Conservation (phyloP, 2,797 vertebrate genomes). For the Hippopotamyrus pictus region DNA sequence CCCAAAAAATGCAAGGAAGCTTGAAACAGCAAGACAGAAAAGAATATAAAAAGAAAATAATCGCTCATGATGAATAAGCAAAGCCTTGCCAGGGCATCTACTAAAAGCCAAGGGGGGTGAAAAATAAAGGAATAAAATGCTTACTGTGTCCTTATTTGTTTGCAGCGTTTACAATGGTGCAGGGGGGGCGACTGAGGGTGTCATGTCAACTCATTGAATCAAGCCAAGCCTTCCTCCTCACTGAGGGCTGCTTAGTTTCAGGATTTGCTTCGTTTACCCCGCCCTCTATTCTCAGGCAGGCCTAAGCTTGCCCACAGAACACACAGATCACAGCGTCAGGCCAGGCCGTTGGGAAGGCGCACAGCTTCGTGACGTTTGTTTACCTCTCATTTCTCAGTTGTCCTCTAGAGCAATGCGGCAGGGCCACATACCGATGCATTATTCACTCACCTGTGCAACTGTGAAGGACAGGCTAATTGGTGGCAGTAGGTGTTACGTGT, state of each 20-base stretch:
- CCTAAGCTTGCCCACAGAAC: conserved; percentile 14
- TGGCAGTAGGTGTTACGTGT: not conserved
- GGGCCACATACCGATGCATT: not conserved
- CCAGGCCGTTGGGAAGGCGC: not conserved
- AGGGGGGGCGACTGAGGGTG: not conserved
- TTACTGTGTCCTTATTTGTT: conserved; percentile 26
- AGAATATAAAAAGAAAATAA: conserved; percentile 6
- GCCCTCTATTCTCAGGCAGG: conserved; percentile 26
- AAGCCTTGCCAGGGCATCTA: not conserved
- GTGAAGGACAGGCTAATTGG: conserved; percentile 1
- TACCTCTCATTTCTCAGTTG: conserved; percentile 1
- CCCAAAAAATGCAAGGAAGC: not conserved
- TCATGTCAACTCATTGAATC: conserved; percentile 14
- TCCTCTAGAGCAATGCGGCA: conserved; percentile 11
- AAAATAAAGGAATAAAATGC: conserved; percentile 27
- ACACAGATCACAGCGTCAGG: conserved; percentile 16
- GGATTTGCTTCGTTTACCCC: conserved; percentile 22
- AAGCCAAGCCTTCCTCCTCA: conserved; percentile 19
- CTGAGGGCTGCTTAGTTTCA: conserved; percentile 21
- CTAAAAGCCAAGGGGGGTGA: conserved; percentile 5
- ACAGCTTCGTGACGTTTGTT: conserved; percentile 14
- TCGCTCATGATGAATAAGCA: conserved; percentile 5
- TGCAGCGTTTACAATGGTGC: conserved; percentile 14
- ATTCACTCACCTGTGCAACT: not conserved
- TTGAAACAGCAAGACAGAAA: not conserved